Conservation (phyloP, 1,140 invertebrate species). For the Maconellicoccus hirsutus region DNA sequence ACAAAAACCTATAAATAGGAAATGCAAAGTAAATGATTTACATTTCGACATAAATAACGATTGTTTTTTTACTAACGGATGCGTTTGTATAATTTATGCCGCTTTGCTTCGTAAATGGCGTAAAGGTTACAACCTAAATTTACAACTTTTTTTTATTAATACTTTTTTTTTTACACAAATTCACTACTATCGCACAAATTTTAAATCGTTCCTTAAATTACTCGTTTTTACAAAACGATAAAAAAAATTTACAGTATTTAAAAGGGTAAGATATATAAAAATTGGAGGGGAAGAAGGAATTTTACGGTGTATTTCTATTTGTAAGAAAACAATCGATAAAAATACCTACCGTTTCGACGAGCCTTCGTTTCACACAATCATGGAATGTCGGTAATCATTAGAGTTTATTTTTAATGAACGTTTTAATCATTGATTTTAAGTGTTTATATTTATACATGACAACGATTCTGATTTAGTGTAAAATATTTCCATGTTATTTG, state of each 20-base stretch:
- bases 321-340: not conserved
- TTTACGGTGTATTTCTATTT: not conserved
- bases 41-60: constrained; percentile 5
- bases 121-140: constrained; percentile 5
- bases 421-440: too few relatives aligned
- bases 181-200: not conserved
- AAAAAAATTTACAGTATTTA: not conserved
- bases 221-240: not conserved
- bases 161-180: not conserved
- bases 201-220: not conserved
- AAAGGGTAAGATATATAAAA: not conserved
- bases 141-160: not conserved
- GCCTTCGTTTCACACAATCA: too few relatives aligned
- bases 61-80: not conserved
- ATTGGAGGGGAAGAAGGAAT: not conserved
- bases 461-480: too few relatives aligned
- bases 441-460: too few relatives aligned
- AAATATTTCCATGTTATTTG: too few relatives aligned
- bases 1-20: not conserved
- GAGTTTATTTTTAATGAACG: too few relatives aligned
- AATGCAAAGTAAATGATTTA: constrained; percentile 5
- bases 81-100: not conserved
- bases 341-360: not conserved
- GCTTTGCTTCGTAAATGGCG: not conserved
- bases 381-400: too few relatives aligned